These are phyloP conservation scores for Nematostella vectensis DNA, from an alignment of 92 coral and sea anemone genomes.

Conservation along the genomic window DNA sequence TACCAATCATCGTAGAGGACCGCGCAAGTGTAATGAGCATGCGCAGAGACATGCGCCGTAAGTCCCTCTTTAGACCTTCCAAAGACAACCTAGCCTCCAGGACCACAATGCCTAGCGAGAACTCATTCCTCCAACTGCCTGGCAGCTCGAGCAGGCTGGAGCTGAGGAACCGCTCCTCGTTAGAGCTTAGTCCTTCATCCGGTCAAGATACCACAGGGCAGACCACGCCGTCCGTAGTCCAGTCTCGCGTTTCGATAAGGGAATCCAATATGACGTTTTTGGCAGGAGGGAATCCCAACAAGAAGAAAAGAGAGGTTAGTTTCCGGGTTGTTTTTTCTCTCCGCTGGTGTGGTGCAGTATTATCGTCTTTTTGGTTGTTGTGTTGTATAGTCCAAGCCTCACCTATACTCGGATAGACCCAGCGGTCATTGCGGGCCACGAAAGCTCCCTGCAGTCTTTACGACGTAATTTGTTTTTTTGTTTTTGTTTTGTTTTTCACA, in stretches of 20 bases:
- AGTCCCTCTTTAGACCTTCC: constrained; percentile 13
- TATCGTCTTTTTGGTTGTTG: too few species aligned
- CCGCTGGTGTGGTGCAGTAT: too few species aligned
- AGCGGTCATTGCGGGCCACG: too few species aligned
- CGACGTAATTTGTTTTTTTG: too few species aligned
- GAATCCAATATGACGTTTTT: constrained; percentile 5
- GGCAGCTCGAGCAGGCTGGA: not conserved
- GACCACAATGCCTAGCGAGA: constrained; percentile 5
- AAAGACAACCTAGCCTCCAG: constrained; percentile 11
- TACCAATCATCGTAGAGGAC: constrained; percentile 60
- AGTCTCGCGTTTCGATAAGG: constrained; percentile 1
- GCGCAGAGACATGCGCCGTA: constrained; percentile 17
- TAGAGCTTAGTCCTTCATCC: not conserved
- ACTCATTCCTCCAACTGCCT: not conserved
- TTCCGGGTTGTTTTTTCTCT: too few species aligned
- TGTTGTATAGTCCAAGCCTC: too few species aligned
- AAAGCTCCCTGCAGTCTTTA: too few species aligned
- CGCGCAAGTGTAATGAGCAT: constrained; percentile 17
- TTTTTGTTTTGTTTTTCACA: too few species aligned
- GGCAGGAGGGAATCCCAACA: not conserved
- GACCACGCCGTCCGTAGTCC: not conserved
- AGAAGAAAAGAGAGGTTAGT: constrained; percentile 20
- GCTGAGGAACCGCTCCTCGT: not conserved
- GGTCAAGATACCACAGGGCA: not conserved
- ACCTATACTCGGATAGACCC: too few species aligned